phyloP scores from a whole-genome alignment of 2,888 invertebrate genomes.

The Cryptus viduatorius region DNA sequence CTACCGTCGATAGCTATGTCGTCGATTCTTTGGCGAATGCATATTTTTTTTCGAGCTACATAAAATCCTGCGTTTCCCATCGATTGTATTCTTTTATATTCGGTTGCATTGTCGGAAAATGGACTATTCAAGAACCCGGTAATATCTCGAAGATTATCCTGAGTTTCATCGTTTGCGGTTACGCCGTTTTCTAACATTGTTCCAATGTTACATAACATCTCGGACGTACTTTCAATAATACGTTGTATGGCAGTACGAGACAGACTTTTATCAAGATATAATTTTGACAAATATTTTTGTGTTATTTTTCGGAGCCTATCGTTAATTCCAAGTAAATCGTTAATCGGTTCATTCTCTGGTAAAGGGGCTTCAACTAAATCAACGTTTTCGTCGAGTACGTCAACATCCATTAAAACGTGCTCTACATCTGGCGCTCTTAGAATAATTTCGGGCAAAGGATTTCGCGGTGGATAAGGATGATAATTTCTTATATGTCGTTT shows the following conservation, averaged over 20 bases:
- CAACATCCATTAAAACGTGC: background rate
- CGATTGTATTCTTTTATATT: constrained; percentile 46
- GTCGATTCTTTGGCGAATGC: constrained; percentile 55
- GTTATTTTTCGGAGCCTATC: constrained; percentile 25
- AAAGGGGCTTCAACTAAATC: background rate
- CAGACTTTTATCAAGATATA: constrained; percentile 36
- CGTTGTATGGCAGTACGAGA: constrained; percentile 40
- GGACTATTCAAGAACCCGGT: constrained; percentile 32
- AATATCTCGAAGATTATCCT: constrained; percentile 13
- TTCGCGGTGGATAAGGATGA: constrained; percentile 35
- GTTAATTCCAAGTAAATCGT: constrained; percentile 1
- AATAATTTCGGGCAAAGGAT: constrained; percentile 15
- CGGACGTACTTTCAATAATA: constrained; percentile 47
- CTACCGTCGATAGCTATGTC: constrained; percentile 38
- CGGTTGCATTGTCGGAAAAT: constrained; percentile 39
- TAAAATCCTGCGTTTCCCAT: constrained; percentile 30
- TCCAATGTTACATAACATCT: constrained; percentile 38
- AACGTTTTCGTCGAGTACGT: background rate
- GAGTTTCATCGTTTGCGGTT: constrained; percentile 16
- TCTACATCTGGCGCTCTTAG: constrained; percentile 23
- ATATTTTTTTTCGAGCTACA: constrained; percentile 45
- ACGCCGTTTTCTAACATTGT: constrained; percentile 41
- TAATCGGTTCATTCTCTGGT: background rate
- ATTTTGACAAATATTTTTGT: constrained; percentile 31
- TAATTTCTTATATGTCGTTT: constrained; percentile 44